phyloP scores from a whole-genome alignment of 2,797 vertebrate genomes.

The Oryzias sinensis region DNA sequence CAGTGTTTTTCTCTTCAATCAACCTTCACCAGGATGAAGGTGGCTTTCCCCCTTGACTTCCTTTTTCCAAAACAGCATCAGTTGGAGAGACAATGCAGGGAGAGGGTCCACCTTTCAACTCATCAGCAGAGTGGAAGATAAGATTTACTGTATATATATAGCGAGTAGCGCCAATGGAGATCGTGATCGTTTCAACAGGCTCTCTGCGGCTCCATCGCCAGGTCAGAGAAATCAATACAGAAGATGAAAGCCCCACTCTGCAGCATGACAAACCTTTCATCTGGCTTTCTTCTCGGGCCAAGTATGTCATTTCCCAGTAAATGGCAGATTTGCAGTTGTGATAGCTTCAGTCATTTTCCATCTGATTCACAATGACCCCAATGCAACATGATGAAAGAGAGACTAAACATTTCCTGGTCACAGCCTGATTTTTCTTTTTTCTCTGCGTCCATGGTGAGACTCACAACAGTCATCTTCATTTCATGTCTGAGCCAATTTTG shows the following conservation, averaged over 20 bases:
- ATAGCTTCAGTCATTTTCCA: not conserved
- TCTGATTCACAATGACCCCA: not conserved
- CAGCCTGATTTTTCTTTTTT: constrained; percentile 1
- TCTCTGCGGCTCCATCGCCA: constrained; percentile 34
- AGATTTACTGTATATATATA: constrained; percentile 30
- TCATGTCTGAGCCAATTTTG: constrained; percentile 23
- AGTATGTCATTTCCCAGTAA: constrained; percentile 17
- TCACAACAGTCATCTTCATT: constrained; percentile 3
- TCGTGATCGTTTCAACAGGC: constrained; percentile 12
- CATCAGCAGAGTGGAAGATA: constrained; percentile 36
- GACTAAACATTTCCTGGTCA: constrained; percentile 1
- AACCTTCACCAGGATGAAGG: not conserved
- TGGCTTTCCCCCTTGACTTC: not conserved
- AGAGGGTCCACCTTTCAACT: constrained; percentile 47
- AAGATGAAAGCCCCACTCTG: constrained; percentile 52
- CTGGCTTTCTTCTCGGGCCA: constrained; percentile 10
- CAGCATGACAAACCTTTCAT: constrained; percentile 41
- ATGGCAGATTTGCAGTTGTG: constrained; percentile 5
- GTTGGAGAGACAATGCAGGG: constrained; percentile 23
- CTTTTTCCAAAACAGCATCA: constrained; percentile 19
- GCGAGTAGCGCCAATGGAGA: constrained; percentile 41
- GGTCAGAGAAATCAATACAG: constrained; percentile 55
- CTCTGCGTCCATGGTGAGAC: constrained; percentile 2
- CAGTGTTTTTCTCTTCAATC: constrained; percentile 5
- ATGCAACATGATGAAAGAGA: not conserved